Evolutionary conservation across 2,113 vertebrate genomes (phyloP), one percentile per base, ranked within the genome.

Genomic region (Chroicocephalus ridibundus): DNA sequence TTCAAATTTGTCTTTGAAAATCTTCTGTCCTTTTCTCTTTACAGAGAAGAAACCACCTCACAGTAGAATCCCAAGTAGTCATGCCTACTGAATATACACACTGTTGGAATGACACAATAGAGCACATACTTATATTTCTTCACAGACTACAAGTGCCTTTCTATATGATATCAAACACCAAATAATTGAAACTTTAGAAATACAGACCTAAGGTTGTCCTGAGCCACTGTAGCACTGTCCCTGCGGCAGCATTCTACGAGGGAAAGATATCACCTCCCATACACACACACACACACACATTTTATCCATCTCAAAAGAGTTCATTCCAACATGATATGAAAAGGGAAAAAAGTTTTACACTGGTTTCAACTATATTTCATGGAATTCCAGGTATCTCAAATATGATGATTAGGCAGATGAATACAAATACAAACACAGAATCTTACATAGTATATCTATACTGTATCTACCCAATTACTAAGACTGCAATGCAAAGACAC

Each of bases 11-110:
- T 42, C 36, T 57, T 91, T 80, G 26, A 76, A 93, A 79, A 58
- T 11, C 2, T 88, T 79, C 74, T 71, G 26, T 64, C 49, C 16
- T 82, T 34, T 51, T 60, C 26, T 34, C 29, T 69, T 84, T 52
- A 78, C 22, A 66, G 10, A 64, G 54, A 77, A 77, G 66, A 77
- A 47, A 18, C 3, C 16, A 57, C 1, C 2, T 60, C n/a, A 74
- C 44, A 46, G 47, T 7, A 74, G 55, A 74, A 84, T 66, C 24
- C 61, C 51, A 82, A 44, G 19, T 44, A 62, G 47, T 46, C n/a
- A 72, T 1, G 1, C 38, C 26, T 74, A 36, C 25, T 5, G 1
- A 83, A 82, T 51, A 69, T 15, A 76, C 14, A 31, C 0, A 0
- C 75, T 88, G 29, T 42, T 78, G 51, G 34, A 70, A 90, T 44